These are phyloP conservation scores for Tylochromis polylepis DNA, from an alignment of 2,113 vertebrate species.

Conservation along the genomic window DNA sequence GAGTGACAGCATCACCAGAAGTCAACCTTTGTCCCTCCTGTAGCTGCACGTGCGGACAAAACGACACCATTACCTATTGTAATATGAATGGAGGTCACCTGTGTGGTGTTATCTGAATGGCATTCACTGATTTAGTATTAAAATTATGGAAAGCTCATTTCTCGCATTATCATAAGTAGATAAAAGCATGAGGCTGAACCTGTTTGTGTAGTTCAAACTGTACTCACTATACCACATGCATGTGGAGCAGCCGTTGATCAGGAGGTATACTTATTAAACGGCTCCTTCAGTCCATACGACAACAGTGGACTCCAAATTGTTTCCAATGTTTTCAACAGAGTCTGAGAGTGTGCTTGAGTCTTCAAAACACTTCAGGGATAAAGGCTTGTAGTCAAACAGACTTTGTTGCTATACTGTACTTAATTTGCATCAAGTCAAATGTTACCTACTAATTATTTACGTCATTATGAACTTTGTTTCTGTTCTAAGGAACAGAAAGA, in stretches of 20 bases:
- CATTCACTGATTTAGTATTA: neutral
- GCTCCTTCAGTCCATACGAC: too few species aligned
- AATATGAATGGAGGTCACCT: neutral
- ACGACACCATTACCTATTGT: neutral
- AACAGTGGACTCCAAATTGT: too few species aligned
- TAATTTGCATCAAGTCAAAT: too few species aligned
- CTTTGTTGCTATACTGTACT: too few species aligned
- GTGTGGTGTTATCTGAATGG: neutral
- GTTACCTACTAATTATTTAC: neutral
- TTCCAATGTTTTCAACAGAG: too few species aligned
- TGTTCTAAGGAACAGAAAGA: neutral
- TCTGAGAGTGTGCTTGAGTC: too few species aligned
- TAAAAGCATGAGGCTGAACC: neutral
- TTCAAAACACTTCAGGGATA: too few species aligned
- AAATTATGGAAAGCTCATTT: neutral
- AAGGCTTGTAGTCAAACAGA: too few species aligned
- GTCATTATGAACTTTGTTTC: neutral
- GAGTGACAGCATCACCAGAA: neutral
- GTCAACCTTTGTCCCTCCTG: neutral
- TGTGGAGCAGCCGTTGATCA: neutral
- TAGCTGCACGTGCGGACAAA: neutral
- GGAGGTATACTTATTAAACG: too few species aligned
- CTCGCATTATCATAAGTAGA: neutral
- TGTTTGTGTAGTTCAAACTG: neutral
- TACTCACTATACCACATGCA: neutral